phyloP scores from a whole-genome alignment of 2,888 invertebrate species.

The Schrankia costaestrigalis region DNA sequence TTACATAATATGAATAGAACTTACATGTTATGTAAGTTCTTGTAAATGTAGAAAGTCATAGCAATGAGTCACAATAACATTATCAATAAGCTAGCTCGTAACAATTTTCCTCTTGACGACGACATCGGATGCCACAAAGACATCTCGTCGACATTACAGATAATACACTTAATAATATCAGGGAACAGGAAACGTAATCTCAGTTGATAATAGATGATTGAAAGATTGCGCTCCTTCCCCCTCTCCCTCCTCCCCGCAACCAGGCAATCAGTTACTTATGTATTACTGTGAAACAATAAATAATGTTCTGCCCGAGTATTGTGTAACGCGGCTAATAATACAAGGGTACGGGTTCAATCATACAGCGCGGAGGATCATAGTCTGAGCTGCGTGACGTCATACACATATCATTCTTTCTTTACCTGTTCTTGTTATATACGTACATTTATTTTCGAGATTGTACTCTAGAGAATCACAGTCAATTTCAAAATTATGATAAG shows the following conservation, averaged over 20 bases:
- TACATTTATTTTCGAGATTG: too few relatives aligned
- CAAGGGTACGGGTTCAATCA: conserved; percentile 5
- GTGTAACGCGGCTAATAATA: conserved; percentile 8
- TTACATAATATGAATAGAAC: too few relatives aligned
- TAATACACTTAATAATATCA: conserved; percentile 20
- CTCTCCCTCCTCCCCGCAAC: too few relatives aligned
- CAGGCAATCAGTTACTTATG: conserved; percentile 3
- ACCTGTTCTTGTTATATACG: too few relatives aligned
- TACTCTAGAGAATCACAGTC: too few relatives aligned
- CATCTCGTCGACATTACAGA: conserved; percentile 5
- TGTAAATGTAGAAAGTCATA: too few relatives aligned
- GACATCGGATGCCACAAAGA: conserved; percentile 4
- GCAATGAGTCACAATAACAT: too few relatives aligned
- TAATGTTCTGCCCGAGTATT: conserved; percentile 16
- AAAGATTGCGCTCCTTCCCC: conserved; percentile 26
- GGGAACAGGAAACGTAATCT: conserved; percentile 31
- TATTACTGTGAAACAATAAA: conserved; percentile 25
- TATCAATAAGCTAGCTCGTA: too few relatives aligned
- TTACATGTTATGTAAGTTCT: too few relatives aligned
- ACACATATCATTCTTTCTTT: too few relatives aligned
- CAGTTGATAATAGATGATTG: conserved; percentile 31
- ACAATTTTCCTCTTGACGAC: conserved; percentile 5
- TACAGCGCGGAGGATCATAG: background rate
- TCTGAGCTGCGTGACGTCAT: conserved; percentile 1
- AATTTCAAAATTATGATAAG: too few relatives aligned